Evolutionary conservation across 1,140 invertebrate species (phyloP), one percentile per base, ranked within the genome.

Genomic region (Dendroctonus ponderosae): DNA sequence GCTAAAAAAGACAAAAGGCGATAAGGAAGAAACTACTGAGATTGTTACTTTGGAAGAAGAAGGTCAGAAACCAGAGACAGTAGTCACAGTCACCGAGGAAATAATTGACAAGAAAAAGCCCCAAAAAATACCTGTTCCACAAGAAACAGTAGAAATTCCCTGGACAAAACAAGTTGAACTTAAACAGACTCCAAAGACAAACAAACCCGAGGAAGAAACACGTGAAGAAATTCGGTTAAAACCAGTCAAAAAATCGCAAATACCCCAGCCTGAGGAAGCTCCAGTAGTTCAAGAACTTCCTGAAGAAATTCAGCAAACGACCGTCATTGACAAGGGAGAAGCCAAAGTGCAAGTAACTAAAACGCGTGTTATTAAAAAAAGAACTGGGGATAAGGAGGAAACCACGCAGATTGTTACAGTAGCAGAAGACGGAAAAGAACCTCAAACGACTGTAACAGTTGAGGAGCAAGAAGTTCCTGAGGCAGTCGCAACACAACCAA

Each of bases 151-250:
- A 75, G 70, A 68, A 43, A 70, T 51, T 73, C 76, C 77, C 9
- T 82, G 81, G 80, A 81, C 76, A 7, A 75, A 82, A 72, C 76
- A 76, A 68, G 72, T 81, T 26, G 72, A 70, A n/a, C 50, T 83
- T 6, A 82, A 80, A 67, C 26, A 3, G 26, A 26, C 26, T 26
- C 26, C 26, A 26, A 26, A 26, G 26, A 1, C 26, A 2, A 26
- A 26, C 1, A 26, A 26, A 26, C 26, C 43, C 61, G 57, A 76
- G 60, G 72, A 75, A 49, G 72, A 76, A 71, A 65, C 69, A 57
- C 26, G 69, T 43, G 50, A 76, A 78, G 11, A 63, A 77, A 75
- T 73, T 6, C 71, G 75, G 62, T 74, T 70, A 37, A 74, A 70
- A 53, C 67, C 72, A 49, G 71, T 75, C 12, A 72, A 71, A 37